Evolutionary conservation across 2,888 invertebrate species (phyloP).

Genomic region (Euplagia quadripunctaria): DNA sequence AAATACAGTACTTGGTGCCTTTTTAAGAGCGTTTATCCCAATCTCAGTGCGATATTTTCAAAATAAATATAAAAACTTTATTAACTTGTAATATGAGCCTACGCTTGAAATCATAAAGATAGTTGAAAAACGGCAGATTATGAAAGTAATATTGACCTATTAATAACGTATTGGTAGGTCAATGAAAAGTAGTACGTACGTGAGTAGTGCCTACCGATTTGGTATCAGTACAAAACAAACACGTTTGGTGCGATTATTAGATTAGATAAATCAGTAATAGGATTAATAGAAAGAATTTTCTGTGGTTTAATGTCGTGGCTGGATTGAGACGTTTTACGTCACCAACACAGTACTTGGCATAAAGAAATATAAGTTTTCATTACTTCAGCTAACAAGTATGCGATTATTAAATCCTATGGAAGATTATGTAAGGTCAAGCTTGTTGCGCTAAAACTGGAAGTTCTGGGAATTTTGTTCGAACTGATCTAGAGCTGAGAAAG

Average conservation of each 20-base stretch:
- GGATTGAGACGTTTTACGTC: neutral
- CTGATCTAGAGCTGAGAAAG: neutral
- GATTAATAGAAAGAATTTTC: neutral
- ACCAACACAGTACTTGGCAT: neutral
- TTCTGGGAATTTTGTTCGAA: neutral
- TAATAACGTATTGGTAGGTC: neutral
- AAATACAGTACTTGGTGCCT: neutral
- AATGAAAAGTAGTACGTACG: neutral
- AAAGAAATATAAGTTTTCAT: neutral
- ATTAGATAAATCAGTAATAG: neutral
- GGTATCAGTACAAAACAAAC: neutral
- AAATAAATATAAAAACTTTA: neutral
- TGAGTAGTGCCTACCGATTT: neutral
- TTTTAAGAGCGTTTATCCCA: neutral
- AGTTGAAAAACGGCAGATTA: neutral
- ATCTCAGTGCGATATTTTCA: neutral
- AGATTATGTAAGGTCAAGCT: neutral
- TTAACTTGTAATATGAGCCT: neutral
- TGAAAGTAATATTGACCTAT: neutral
- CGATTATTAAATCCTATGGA: neutral
- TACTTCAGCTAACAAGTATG: neutral
- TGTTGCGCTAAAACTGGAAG: neutral
- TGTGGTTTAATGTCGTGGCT: neutral
- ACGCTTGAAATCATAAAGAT: neutral
- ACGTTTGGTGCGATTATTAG: slow-evolving; percentile 3